A percentile compares a stretch with the other conserved stretches of the same genome.
Evolutionary conservation across 2,888 invertebrate genomes (phyloP).

Genomic region (Xestobium rufovillosum): DNA sequence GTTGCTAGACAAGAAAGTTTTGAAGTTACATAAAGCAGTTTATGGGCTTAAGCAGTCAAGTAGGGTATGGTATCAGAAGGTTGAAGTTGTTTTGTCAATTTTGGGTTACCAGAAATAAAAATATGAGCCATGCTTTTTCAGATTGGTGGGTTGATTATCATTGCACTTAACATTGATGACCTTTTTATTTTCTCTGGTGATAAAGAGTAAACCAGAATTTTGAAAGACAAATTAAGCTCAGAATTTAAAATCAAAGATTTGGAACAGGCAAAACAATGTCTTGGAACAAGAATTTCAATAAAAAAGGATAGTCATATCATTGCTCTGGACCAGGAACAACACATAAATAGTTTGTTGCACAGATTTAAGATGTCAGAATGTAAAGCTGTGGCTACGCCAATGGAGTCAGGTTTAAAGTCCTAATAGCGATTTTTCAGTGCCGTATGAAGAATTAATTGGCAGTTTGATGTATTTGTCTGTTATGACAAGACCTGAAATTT

Average conservation of each 20-base stretch:
- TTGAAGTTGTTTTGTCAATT: constrained; percentile 4
- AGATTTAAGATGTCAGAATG: constrained; percentile 7
- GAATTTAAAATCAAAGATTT: constrained; percentile 7
- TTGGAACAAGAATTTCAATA: constrained; percentile 4
- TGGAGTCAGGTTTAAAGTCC: constrained; percentile 7
- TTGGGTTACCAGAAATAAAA: constrained; percentile 5
- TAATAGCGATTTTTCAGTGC: constrained; percentile 14
- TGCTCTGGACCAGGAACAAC: constrained; percentile 3
- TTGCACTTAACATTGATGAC: constrained; percentile 16
- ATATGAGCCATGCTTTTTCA: constrained; percentile 11
- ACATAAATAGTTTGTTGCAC: constrained; percentile 4
- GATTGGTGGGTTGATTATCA: not conserved
- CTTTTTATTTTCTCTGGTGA: constrained; percentile 14
- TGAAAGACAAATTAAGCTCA: constrained; percentile 2
- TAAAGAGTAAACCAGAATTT: constrained; percentile 5
- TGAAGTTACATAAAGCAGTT: constrained; percentile 10
- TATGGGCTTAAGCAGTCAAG: constrained; percentile 18
- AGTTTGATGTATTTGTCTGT: constrained; percentile 25
- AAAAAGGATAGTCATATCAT: constrained; percentile 5
- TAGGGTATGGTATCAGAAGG: constrained; percentile 13
- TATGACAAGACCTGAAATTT: constrained; percentile 25
- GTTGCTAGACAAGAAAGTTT: constrained; percentile 10
- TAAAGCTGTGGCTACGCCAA: constrained; percentile 3
- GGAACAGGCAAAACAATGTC: constrained; percentile 4
- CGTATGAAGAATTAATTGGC: constrained; percentile 23